Evolutionary conservation across 2,113 vertebrate species (phyloP), one percentile per base, ranked within the genome.

Genomic region (Andinoacara biseriatus): DNA sequence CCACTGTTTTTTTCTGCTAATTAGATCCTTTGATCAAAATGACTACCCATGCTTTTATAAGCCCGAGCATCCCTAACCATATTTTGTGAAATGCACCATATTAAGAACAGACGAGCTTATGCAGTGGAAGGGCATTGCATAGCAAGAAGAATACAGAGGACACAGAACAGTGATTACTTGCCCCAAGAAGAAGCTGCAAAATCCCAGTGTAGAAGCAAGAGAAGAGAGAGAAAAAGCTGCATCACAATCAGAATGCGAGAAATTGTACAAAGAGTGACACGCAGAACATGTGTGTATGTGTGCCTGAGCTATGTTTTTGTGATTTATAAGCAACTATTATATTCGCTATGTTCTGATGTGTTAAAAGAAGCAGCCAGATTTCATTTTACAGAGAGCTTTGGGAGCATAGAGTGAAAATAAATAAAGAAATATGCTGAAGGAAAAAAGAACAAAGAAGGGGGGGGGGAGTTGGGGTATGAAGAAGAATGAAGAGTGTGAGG

Each of bases 91-190:
- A 65, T 24, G 15, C 29, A 75, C 59, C 52, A 79, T 13, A 35
- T 10, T 40, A 38, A 78, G n/a, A 38, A 52, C 59, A 58, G 78
- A 84, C 56, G 81, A 72, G 79, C n/a, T 63, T 24, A 24, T 76
- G 61, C 61, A 81, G 33, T 18, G 8, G 18, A 75, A 29, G 2
- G n/a, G 24, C 77, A 80, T 69, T n/a, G 24, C 10, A 63, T 46
- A 29, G 31, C 14, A 65, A 58, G 49, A 58, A 9, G 24, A 62
- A 38, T 15, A 96, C 94, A 95, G 87, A 89, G 89, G 52, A 86
- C 18, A 95, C 80, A 94, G 94, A 96, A 94, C 56, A 96, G 85
- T 89, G 94, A 95, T 94, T 98, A 98, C 97, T 98, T 97, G 96
- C 97, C 98, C 96, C 96, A 96, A 95, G 96, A 90, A 93, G 96